Evolutionary conservation across 2,888 invertebrate genomes (phyloP), one percentile per base, ranked within the genome.

Genomic region (Pyrgus malvae): DNA sequence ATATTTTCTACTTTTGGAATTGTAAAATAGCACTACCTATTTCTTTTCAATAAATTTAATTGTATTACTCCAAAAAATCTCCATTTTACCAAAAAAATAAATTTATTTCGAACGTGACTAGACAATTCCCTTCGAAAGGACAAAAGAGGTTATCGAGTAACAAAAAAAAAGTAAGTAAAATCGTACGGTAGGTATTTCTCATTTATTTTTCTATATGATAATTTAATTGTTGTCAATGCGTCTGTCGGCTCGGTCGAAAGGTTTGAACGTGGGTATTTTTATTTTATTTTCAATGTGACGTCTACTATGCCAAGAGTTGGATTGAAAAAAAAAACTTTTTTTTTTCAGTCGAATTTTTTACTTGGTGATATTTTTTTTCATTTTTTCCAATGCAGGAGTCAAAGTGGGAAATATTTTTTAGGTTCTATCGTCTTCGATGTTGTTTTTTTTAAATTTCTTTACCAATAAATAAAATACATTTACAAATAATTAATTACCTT

Each of bases 171-270:
- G 62, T 63, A 62, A 62, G 63, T 65, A 64, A 57, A 35, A 14
- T 14, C 2, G 33, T 50, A 72, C 74, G 82, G 83, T 84, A 77
- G 83, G 85, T 83, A 79, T 70, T 17, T 45, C 35, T 33, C 12
- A 14, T 55, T 44, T 56, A 45, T 49, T 49, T 45, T 16, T 49
- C n/a, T 33, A 49, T 25, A 33, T 40, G 55, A 27, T 40, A 16
- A 44, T 58, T 38, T 49, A 40, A 33, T 58, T 57, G 62, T 55
- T 16, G 8, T 35, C 9, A 35, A 65, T 66, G 38, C 71, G 78
- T 74, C 75, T 67, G 64, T 70, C 76, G 78, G 79, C 76, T 76
- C 61, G 80, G 78, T 80, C 75, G 80, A 80, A 35, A 78, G 81
- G 81, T 81, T 77, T 27, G 7, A n/a, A 27, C 57, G 59, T 58